Evolutionary conservation across 2,888 invertebrate species (phyloP), one percentile per base, ranked within the genome.

Genomic region (Fragum whitleyi): DNA sequence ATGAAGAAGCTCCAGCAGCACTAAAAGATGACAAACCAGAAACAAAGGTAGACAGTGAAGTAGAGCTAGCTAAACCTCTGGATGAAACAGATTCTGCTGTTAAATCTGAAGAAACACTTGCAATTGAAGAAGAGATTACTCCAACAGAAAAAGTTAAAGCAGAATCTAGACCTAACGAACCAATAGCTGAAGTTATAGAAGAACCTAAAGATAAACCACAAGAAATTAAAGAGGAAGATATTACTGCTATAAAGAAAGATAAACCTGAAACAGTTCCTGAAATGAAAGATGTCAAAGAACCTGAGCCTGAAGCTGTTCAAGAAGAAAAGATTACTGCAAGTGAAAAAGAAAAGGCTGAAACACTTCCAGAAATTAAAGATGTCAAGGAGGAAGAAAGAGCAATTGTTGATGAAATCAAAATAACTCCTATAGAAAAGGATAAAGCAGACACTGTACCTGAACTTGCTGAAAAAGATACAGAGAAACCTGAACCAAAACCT

Each of bases 201-300:
- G 26, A 26, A 61, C 11, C 23, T 28, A 61, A 61, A 26, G 65
- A 65, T 19, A 28, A 32, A n/a, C 32, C 23, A 2, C 14, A 29
- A 32, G 39, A 42, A 42, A 21, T 69, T 16, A 26, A 69, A 26
- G 69, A 69, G 53, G 69, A 69, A 3, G 9, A 32, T 16, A 61
- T 61, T 1, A 16, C 29, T 2, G 29, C 61, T 32, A 7, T 32
- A 2, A 32, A 29, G 32, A 61, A 61, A 32, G 61, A 61, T 32
- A 61, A 61, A 61, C 28, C 61, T n/a, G 61, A 61, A 61, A 61
- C 9, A 0, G 32, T 61, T 32, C 61, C 61, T 3, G 32, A 61
- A n/a, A 32, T 32, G 2, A 0, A 61, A 32, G 61, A 61, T 29
- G 29, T 29, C 9, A n/a, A 61, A 61, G 21, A 39, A 14, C 39